Conservation (phyloP, 2,888 invertebrate genomes). For the Axea sp. region DNA sequence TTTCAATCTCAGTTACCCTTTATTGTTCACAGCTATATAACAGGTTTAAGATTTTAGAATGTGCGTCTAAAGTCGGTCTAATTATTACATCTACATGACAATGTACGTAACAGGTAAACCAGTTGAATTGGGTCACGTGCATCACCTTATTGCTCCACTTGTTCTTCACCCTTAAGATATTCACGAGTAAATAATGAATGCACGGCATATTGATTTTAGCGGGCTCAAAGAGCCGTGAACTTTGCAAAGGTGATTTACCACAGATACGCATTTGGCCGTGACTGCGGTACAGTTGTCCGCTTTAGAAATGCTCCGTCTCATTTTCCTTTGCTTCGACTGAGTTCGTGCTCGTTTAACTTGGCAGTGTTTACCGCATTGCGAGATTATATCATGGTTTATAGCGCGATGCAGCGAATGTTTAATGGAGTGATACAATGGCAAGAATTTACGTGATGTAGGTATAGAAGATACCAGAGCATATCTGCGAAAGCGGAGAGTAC, state of each 20-base stretch:
- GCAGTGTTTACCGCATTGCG: conserved; percentile 76
- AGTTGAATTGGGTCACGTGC: neutral
- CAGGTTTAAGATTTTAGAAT: conserved; percentile 9
- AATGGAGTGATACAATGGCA: conserved; percentile 75
- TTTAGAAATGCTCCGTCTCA: conserved; percentile 41
- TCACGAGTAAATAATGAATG: conserved; percentile 14
- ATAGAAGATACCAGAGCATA: conserved; percentile 56
- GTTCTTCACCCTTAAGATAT: too few relatives aligned
- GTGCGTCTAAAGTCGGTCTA: conserved; percentile 1
- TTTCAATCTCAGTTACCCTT: conserved; percentile 1
- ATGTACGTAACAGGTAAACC: conserved; percentile 28
- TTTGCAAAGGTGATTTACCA: conserved; percentile 37
- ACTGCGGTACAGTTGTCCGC: conserved; percentile 35
- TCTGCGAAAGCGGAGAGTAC: conserved; percentile 44
- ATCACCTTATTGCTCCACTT: too few relatives aligned
- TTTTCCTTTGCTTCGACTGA: conserved; percentile 37
- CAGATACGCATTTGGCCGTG: conserved; percentile 31
- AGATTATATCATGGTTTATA: conserved; percentile 76
- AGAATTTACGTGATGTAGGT: conserved; percentile 60
- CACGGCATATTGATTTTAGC: conserved; percentile 42
- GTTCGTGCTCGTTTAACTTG: conserved; percentile 71
- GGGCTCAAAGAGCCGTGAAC: conserved; percentile 25
- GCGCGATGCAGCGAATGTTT: conserved; percentile 75
- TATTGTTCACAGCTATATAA: conserved; percentile 4
- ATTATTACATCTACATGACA: conserved; percentile 23